phyloP scores from a whole-genome alignment of 1,140 invertebrate genomes.

The Nephila pilipes region DNA sequence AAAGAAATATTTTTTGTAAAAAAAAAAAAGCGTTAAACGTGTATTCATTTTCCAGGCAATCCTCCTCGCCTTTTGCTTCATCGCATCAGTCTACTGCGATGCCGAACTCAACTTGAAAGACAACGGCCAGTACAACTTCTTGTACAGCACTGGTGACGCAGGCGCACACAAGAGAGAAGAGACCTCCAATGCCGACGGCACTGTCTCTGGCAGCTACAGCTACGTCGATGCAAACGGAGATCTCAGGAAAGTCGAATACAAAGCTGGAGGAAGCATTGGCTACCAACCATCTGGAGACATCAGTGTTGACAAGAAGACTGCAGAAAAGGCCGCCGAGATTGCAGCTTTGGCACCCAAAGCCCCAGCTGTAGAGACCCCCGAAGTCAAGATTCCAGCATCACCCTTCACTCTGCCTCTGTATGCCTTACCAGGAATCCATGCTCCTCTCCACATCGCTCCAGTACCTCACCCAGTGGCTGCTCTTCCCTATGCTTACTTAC shows the following conservation, averaged over 20 bases:
- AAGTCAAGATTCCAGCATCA: slow-evolving; percentile 52
- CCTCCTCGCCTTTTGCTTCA: neutral
- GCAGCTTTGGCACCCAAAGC: slow-evolving; percentile 77
- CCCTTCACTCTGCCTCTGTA: slow-evolving; percentile 57
- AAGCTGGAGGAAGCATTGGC: slow-evolving; percentile 62
- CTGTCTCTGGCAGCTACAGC: slow-evolving; percentile 92
- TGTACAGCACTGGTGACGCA: slow-evolving; percentile 85
- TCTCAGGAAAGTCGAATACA: slow-evolving; percentile 90
- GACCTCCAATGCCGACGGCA: slow-evolving; percentile 86
- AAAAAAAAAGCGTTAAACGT: too few species aligned
- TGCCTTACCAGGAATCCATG: slow-evolving; percentile 34
- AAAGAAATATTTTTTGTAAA: too few species aligned
- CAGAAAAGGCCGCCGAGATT: slow-evolving; percentile 67
- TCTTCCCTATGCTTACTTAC: slow-evolving; percentile 13
- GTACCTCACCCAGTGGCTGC: neutral
- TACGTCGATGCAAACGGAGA: slow-evolving; percentile 90
- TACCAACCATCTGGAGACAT: slow-evolving; percentile 77
- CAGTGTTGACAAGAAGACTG: slow-evolving; percentile 77
- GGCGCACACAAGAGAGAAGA: slow-evolving; percentile 89
- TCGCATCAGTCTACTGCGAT: slow-evolving; percentile 46
- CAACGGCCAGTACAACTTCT: slow-evolving; percentile 86
- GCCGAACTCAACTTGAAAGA: slow-evolving; percentile 45
- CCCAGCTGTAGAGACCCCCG: slow-evolving; percentile 40
- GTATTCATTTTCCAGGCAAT: neutral
- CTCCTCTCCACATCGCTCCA: neutral